phyloP scores from a whole-genome alignment of 2,797 vertebrate genomes.

The Bryconaethiops microstoma region DNA sequence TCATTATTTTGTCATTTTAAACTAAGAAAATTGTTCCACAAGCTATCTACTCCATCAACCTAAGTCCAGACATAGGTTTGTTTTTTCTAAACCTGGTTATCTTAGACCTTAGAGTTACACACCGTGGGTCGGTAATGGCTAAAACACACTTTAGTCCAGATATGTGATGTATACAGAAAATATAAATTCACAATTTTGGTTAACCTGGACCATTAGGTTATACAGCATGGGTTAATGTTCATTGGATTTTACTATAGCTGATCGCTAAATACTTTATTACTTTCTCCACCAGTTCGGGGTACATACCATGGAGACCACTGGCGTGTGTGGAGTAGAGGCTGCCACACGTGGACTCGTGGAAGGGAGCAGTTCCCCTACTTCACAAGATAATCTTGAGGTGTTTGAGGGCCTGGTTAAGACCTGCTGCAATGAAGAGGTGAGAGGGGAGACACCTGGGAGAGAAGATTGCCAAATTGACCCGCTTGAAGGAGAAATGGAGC shows the following conservation, averaged over 20 bases:
- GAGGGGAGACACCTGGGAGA: conserved; percentile 87
- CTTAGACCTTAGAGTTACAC: not conserved
- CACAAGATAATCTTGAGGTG: conserved; percentile 69
- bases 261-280: not conserved
- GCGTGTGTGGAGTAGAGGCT: conserved; percentile 76
- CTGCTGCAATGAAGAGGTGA: conserved; percentile 77
- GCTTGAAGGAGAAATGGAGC: conserved; percentile 85
- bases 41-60: too few relatives aligned
- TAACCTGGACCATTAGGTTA: too few relatives aligned
- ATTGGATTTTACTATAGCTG: not conserved
- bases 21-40: too few relatives aligned
- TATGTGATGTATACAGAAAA: too few relatives aligned
- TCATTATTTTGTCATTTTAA: not conserved
- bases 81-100: not conserved
- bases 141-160: too few relatives aligned
- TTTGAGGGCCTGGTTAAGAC: conserved; percentile 67
- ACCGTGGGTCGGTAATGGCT: not conserved
- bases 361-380: conserved; percentile 72
- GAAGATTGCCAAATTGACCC: conserved; percentile 87
- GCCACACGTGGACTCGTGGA: conserved; percentile 74
- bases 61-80: too few relatives aligned
- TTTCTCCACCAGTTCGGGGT: conserved; percentile 68
- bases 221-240: not conserved
- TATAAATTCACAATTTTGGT: too few relatives aligned
- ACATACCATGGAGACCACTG: conserved; percentile 80